Percentiles rank a stretch among this genome's conserved stretches.
Conservation (phyloP, 1,140 invertebrate species). For the Ridgeia piscesae region DNA sequence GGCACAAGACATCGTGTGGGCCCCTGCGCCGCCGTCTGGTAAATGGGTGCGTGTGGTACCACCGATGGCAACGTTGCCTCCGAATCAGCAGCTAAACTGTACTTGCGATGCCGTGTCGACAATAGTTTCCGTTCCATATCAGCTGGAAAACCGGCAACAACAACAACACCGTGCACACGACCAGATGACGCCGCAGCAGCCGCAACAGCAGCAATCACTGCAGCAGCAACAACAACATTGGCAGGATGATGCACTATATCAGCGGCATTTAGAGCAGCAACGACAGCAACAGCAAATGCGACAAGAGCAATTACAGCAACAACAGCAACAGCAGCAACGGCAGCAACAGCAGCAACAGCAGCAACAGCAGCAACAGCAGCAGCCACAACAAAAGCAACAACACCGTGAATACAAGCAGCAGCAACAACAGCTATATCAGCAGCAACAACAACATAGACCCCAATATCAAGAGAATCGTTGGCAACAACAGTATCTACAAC, state of each 20-base stretch:
- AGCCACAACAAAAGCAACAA: neutral
- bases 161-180: neutral
- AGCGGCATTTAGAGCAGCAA: neutral
- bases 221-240: neutral
- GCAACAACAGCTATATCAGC: too few species aligned
- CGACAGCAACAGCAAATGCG: neutral
- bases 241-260: neutral
- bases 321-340: too few species aligned
- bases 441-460: neutral
- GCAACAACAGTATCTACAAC: neutral
- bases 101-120: neutral
- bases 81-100: neutral
- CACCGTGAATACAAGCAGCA: too few species aligned
- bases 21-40: neutral
- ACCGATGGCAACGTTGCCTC: neutral
- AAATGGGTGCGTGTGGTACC: neutral
- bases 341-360: neutral
- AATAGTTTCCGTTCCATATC: neutral
- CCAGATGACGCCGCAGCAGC: neutral
- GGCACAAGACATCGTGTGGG: neutral
- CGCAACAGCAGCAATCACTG: neutral
- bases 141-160: neutral
- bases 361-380: neutral
- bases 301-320: too few species aligned
- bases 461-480: neutral